Conservation (phyloP, 2,888 invertebrate species). For the Anarsia innoxiella region DNA sequence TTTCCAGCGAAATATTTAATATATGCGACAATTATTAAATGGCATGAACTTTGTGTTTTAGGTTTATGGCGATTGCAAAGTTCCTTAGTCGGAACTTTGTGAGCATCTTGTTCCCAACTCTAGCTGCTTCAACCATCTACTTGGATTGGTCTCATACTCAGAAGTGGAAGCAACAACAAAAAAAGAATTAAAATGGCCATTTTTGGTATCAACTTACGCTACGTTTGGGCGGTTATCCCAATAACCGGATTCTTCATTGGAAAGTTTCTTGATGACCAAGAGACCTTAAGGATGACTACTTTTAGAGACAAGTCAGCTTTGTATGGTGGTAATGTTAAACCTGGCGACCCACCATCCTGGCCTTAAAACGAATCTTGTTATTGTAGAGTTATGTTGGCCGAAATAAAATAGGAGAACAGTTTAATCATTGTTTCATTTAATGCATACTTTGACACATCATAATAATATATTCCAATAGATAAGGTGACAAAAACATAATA, state of each 20-base stretch:
- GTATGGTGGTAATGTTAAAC: conserved; percentile 79
- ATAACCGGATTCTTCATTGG: conserved; percentile 77
- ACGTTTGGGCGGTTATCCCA: conserved; percentile 69
- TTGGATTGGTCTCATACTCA: conserved; percentile 83
- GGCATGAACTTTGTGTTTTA: conserved; percentile 16
- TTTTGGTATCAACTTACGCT: conserved; percentile 73
- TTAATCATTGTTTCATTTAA: too few species aligned
- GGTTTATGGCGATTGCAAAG: conserved; percentile 70
- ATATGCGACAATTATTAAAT: too few species aligned
- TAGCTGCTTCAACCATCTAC: conserved; percentile 76
- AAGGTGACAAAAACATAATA: too few species aligned
- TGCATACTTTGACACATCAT: too few species aligned
- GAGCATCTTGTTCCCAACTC: conserved; percentile 80
- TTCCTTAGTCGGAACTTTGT: conserved; percentile 78
- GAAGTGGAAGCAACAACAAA: conserved; percentile 76
- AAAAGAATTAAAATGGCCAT: conserved; percentile 60
- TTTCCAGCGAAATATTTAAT: too few species aligned
- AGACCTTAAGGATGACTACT: conserved; percentile 81
- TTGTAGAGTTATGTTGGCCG: too few species aligned
- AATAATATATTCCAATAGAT: too few species aligned
- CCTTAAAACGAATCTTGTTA: too few species aligned
- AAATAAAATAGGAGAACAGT: too few species aligned
- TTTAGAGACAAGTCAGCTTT: conserved; percentile 88
- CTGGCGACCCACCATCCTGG: conserved; percentile 85
- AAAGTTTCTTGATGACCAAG: conserved; percentile 78